Evolutionary conservation across 2,888 invertebrate species (phyloP), one percentile per base, ranked within the genome.

Genomic region (Artemia sinica): DNA sequence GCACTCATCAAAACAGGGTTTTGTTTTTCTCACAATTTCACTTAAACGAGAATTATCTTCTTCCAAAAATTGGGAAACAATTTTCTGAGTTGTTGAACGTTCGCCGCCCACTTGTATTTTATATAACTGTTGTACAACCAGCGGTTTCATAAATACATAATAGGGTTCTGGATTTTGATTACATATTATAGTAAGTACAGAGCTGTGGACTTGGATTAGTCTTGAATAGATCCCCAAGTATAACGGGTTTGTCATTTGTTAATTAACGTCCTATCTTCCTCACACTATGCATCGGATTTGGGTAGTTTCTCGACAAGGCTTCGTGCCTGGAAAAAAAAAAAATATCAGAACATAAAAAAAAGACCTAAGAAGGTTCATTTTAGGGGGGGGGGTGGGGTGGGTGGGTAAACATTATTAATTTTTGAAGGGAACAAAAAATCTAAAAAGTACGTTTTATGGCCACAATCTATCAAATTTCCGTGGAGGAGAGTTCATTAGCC

Each of bases 251-350:
- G 58, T 58, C 18, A 18, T 18, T 58, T 58, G 58, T 18, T 58
- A 14, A 58, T 58, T n/a, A 58, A 18, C 8, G 18, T 8, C 10
- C 18, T 58, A 8, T 18, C 58, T 58, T 58, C 58, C 18, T 58
- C 58, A 8, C 8, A 8, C 8, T 58, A 58, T 14, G 58, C 18
- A 58, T 58, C 58, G 1, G 58, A n/a, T 8, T n/a, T 14, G n/a
- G 58, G 58, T 14, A 58, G n/a, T n/a, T 14, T n/a, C 8, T 58
- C 58, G 8, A 18, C 58, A 18, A 58, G n/a, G n/a, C 18, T 18
- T 58, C 58, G n/a, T 58, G 58, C 58, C 58, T 58, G n/a, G 52
- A 51, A 51, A 11, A 51, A 51, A 52, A 52, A 58, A 58, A 58
- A 58, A 58, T 14, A 9, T 9, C 28, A 28, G 28, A 28, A 4